These are phyloP conservation scores for Cotesia glomerata DNA, from an alignment of 1,140 invertebrate species.

Conservation along the genomic window DNA sequence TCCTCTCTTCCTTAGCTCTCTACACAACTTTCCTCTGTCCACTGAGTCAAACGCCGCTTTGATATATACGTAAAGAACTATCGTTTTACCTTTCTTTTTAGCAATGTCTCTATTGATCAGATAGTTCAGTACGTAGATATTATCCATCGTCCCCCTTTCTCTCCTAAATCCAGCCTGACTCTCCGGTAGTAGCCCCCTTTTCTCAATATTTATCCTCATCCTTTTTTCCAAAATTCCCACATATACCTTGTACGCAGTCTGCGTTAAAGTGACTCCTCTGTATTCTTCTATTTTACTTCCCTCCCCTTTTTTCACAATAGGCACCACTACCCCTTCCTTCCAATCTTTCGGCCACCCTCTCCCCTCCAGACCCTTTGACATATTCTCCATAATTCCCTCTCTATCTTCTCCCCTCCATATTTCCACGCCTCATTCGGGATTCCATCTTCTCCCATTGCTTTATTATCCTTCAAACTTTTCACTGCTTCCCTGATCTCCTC, in stretches of 20 bases:
- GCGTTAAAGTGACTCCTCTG: neutral
- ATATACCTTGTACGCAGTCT: neutral
- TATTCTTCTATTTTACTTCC: neutral
- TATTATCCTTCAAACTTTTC: neutral
- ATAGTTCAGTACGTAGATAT: neutral
- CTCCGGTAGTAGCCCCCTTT: neutral
- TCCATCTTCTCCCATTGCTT: neutral
- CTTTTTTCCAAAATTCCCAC: neutral
- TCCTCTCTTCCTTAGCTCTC: neutral
- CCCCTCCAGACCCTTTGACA: no score
- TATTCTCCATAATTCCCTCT: no score
- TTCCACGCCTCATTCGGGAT: no score
- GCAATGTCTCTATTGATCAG: neutral
- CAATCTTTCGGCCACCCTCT: no score
- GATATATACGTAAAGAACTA: no score
- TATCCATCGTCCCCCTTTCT: neutral
- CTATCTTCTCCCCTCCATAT: no score
- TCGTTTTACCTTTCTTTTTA: neutral
- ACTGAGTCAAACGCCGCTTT: neutral
- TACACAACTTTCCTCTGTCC: neutral
- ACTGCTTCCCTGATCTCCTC: no score
- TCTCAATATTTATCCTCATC: neutral
- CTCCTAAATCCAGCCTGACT: constrained; percentile 10
- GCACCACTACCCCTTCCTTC: no score
- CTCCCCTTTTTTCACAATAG: constrained; percentile 1